Conservation (phyloP, 2,797 vertebrate genomes). For the Etheostoma perlongum region DNA sequence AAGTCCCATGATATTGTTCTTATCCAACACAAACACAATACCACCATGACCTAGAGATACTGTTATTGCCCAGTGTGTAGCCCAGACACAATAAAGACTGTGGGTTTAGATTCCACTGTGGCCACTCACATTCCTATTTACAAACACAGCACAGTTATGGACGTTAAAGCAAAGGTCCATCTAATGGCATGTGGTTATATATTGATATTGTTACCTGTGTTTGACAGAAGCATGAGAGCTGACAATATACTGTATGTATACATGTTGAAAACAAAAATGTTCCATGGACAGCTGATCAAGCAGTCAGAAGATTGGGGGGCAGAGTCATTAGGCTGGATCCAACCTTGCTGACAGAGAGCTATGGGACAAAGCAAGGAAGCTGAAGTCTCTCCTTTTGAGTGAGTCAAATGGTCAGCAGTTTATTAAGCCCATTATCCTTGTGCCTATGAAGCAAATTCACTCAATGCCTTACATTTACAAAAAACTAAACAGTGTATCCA, state of each 20-base stretch:
- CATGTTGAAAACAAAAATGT: conserved; percentile 26
- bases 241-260: conserved; percentile 38
- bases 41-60: conserved; percentile 44
- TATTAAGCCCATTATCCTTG: conserved; percentile 31
- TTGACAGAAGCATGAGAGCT: conserved; percentile 34
- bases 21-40: conserved; percentile 59
- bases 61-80: conserved; percentile 49
- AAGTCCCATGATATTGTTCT: conserved; percentile 47
- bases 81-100: conserved; percentile 42
- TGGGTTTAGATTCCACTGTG: conserved; percentile 38
- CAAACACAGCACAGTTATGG: conserved; percentile 58
- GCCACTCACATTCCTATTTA: conserved; percentile 48
- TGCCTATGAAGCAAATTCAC: conserved; percentile 22
- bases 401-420: conserved; percentile 34
- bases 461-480: conserved; percentile 38
- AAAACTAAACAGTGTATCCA: conserved; percentile 16
- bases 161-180: conserved; percentile 39
- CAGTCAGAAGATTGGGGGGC: conserved; percentile 7
- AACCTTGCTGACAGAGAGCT: conserved; percentile 4
- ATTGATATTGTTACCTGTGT: conserved; percentile 30
- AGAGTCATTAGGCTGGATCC: conserved; percentile 23
- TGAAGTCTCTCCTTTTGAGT: conserved; percentile 6
- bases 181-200: conserved; percentile 37
- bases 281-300: conserved; percentile 19
- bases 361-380: neutral